Percentiles rank a stretch among this genome's conserved stretches.
Conservation (phyloP, 2,888 invertebrate species). For the Scaptomyza tumidula region DNA sequence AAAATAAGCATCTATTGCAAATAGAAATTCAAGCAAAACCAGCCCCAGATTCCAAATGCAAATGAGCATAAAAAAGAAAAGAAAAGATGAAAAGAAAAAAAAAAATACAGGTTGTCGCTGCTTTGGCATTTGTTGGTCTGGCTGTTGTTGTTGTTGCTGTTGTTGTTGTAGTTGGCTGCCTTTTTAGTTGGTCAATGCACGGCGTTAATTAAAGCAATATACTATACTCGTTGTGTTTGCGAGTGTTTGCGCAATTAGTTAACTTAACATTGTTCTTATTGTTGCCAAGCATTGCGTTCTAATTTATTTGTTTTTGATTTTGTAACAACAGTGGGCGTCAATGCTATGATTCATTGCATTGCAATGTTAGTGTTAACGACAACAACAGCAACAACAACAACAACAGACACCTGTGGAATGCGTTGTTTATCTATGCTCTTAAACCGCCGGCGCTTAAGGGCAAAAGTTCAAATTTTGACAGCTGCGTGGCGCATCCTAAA, state of each 20-base stretch:
- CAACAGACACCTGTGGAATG: conserved; percentile 65
- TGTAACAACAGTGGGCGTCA: conserved; percentile 40
- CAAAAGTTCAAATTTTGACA: conserved; percentile 70
- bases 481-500: conserved; percentile 59
- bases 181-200: conserved; percentile 62
- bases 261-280: conserved; percentile 37
- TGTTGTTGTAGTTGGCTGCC: conserved; percentile 24
- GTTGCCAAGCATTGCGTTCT: conserved; percentile 32
- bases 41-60: conserved; percentile 63
- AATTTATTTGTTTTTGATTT: conserved; percentile 42
- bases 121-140: conserved; percentile 57
- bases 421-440: conserved; percentile 22
- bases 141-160: conserved; percentile 33
- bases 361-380: conserved; percentile 35
- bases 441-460: conserved; percentile 39
- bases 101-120: conserved; percentile 71
- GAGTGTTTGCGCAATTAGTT: conserved; percentile 53
- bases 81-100: conserved; percentile 28
- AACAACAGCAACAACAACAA: conserved; percentile 34
- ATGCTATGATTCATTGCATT: conserved; percentile 62
- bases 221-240: conserved; percentile 26
- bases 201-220: conserved; percentile 59
- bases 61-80: conserved; percentile 51
- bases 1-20: conserved; percentile 26
- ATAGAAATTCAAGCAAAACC: conserved; percentile 40